phyloP scores from a whole-genome alignment of 1,140 invertebrate genomes.

The Magallana ariakensis region DNA sequence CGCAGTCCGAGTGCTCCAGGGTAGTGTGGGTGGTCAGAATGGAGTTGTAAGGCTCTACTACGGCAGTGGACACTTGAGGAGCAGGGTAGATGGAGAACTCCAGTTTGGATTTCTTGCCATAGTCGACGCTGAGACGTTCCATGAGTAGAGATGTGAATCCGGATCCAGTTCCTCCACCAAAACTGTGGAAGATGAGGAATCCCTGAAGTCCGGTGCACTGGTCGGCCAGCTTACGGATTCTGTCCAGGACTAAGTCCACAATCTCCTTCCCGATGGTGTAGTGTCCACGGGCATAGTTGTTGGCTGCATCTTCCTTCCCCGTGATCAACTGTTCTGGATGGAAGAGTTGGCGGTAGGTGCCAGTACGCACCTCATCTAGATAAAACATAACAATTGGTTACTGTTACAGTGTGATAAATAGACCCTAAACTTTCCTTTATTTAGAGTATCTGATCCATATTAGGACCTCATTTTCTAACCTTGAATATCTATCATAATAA shows the following conservation, averaged over 20 bases:
- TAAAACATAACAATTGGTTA: background rate
- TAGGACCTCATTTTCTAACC: too few relatives aligned
- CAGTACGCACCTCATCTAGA: constrained; percentile 84
- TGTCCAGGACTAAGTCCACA: constrained; percentile 47
- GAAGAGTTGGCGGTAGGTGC: constrained; percentile 84
- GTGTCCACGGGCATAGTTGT: constrained; percentile 66
- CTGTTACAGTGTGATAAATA: too few relatives aligned
- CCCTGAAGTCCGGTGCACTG: constrained; percentile 73
- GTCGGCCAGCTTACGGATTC: constrained; percentile 63
- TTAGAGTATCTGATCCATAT: too few relatives aligned
- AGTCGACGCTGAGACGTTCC: constrained; percentile 92
- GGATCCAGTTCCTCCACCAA: constrained; percentile 82
- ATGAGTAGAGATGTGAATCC: constrained; percentile 92
- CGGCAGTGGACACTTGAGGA: constrained; percentile 86
- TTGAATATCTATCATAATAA: too few relatives aligned
- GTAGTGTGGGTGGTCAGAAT: constrained; percentile 80
- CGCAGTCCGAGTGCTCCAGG: constrained; percentile 89
- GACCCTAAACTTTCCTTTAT: too few relatives aligned
- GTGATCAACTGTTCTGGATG: constrained; percentile 85
- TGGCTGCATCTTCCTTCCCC: constrained; percentile 87
- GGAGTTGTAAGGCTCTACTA: constrained; percentile 79
- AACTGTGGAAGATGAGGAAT: constrained; percentile 72
- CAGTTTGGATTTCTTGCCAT: constrained; percentile 73
- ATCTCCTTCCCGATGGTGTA: constrained; percentile 79
- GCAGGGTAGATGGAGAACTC: constrained; percentile 80